phyloP scores from a whole-genome alignment of 2,888 invertebrate species.

The Hirtodrosophila duncani region DNA sequence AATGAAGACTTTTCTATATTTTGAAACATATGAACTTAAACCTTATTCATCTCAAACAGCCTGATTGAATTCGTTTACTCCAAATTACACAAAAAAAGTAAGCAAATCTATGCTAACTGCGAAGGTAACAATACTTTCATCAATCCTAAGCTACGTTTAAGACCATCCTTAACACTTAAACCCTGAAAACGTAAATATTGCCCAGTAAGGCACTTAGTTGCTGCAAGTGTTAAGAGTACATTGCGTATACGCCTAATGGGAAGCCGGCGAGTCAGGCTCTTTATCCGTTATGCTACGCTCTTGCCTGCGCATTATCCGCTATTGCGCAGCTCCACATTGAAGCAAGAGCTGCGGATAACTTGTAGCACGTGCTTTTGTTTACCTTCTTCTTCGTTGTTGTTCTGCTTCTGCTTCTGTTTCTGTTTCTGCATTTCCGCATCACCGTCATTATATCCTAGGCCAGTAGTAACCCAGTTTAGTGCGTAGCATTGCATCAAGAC shows the following conservation, averaged over 20 bases:
- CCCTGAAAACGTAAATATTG: slow-evolving; percentile 15
- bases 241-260: slow-evolving; percentile 22
- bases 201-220: slow-evolving; percentile 28
- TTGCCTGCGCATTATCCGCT: slow-evolving; percentile 36
- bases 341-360: slow-evolving; percentile 39
- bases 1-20: no score
- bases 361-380: slow-evolving; percentile 66
- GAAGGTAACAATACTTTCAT: no score
- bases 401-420: no score
- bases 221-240: not conserved
- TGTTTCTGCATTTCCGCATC: slow-evolving; percentile 31
- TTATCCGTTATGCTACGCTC: slow-evolving; percentile 10
- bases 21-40: no score
- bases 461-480: slow-evolving; percentile 51
- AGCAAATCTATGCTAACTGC: no score
- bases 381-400: slow-evolving; percentile 60
- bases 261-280: not conserved
- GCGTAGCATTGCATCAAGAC: slow-evolving; percentile 43
- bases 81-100: no score
- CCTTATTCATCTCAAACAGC: no score
- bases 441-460: slow-evolving; percentile 23
- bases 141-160: slow-evolving; percentile 14
- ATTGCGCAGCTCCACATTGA: slow-evolving; percentile 28
- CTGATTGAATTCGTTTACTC: no score
- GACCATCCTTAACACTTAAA: slow-evolving; percentile 13